These are phyloP conservation scores for Zeuzera pyrina DNA, from an alignment of 2,888 invertebrate genomes.

Conservation along the genomic window DNA sequence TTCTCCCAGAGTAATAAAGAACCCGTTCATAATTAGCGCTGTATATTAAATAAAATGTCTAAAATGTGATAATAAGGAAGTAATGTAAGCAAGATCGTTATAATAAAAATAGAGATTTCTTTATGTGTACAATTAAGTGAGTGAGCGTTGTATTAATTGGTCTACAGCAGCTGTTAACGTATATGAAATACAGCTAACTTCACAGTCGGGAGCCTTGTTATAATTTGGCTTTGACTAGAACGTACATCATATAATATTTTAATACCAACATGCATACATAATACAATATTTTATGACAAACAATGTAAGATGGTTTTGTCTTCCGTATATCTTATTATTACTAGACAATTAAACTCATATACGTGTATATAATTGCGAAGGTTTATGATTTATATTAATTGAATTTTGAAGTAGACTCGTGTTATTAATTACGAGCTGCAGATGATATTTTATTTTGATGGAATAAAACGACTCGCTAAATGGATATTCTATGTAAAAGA, in stretches of 20 bases:
- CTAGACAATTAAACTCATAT: too few species aligned
- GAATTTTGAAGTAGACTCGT: too few species aligned
- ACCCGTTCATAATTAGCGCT: slow-evolving; percentile 62
- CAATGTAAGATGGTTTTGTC: too few species aligned
- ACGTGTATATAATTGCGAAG: too few species aligned
- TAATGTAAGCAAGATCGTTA: slow-evolving; percentile 62
- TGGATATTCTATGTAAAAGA: neutral
- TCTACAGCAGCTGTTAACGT: slow-evolving; percentile 45
- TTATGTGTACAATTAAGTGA: slow-evolving; percentile 60
- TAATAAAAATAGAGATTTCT: slow-evolving; percentile 60
- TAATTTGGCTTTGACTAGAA: slow-evolving; percentile 21
- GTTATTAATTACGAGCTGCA: too few species aligned
- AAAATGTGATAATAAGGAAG: slow-evolving; percentile 66
- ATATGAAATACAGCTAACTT: slow-evolving; percentile 40
- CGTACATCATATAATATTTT: neutral
- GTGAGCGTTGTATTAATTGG: slow-evolving; percentile 52
- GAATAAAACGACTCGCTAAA: neutral
- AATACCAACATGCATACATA: too few species aligned
- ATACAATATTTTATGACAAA: too few species aligned
- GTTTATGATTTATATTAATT: too few species aligned
- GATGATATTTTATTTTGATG: too few species aligned
- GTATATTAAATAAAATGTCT: slow-evolving; percentile 61
- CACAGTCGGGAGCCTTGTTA: slow-evolving; percentile 30
- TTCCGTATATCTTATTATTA: too few species aligned
- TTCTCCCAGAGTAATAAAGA: slow-evolving; percentile 54